Percentiles rank a stretch among this genome's conserved stretches.
phyloP scores from a whole-genome alignment of 2,888 invertebrate genomes.

The Panzeria rudis region DNA sequence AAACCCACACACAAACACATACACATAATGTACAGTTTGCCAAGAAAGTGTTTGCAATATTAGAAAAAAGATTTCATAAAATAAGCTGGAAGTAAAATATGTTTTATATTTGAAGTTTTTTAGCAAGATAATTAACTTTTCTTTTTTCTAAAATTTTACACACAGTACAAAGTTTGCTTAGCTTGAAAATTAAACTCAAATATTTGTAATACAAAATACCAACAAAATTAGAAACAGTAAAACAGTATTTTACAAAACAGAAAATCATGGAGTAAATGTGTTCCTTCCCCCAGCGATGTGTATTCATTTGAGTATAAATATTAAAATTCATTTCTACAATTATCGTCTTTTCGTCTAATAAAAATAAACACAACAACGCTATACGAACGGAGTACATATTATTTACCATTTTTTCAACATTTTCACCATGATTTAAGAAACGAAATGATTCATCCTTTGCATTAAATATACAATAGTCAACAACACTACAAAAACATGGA shows the following conservation, averaged over 20 bases:
- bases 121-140: no score
- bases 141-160: no score
- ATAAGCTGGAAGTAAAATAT: no score
- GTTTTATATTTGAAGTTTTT: no score
- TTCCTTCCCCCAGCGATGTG: conserved; percentile 26
- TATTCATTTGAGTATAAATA: conserved; percentile 61
- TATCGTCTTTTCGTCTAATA: conserved; percentile 27
- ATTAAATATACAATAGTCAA: conserved; percentile 29
- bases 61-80: neutral
- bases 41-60: neutral
- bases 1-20: no score
- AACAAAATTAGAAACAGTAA: no score
- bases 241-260: no score
- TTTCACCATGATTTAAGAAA: conserved; percentile 52
- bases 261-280: no score
- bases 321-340: conserved; percentile 51
- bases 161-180: no score
- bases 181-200: no score
- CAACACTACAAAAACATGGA: conserved; percentile 38
- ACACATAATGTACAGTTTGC: neutral
- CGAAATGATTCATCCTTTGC: conserved; percentile 63
- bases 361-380: conserved; percentile 20
- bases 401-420: conserved; percentile 32
- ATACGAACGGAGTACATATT: neutral
- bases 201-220: no score